Conservation (phyloP, 2,797 vertebrate genomes). For the Periparus ater region DNA sequence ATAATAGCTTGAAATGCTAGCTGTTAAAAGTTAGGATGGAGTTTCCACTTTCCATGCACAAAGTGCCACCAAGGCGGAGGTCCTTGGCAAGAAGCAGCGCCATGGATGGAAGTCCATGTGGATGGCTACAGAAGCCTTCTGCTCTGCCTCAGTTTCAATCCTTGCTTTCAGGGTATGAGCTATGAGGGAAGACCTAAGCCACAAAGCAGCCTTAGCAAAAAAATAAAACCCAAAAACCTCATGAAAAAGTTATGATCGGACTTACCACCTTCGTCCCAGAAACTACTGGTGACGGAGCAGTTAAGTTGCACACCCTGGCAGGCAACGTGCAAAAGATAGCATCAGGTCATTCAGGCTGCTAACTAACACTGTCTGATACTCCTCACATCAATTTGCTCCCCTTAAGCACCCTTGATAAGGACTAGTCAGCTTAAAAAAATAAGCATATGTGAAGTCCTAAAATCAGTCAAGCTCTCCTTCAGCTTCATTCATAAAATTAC, state of each 20-base stretch:
- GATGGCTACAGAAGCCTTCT: neutral
- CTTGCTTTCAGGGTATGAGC: neutral
- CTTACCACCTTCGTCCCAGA: neutral
- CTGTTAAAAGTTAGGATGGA: neutral
- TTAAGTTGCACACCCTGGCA: neutral
- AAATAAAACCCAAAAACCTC: neutral
- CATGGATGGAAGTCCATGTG: neutral
- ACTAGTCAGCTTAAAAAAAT: neutral
- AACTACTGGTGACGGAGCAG: neutral
- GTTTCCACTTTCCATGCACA: neutral
- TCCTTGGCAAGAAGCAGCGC: neutral
- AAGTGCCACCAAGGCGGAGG: neutral
- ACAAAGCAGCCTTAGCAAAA: neutral
- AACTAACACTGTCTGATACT: neutral
- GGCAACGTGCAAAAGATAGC: neutral
- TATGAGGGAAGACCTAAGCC: neutral
- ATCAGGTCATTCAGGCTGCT: neutral
- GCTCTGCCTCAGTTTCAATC: neutral
- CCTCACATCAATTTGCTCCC: neutral
- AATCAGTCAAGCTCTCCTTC: constrained; percentile 4
- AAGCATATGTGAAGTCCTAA: neutral
- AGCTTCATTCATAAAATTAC: constrained; percentile 24
- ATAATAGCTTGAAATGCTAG: neutral
- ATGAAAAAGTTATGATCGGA: neutral
- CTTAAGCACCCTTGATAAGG: neutral